A percentile compares a stretch with the other conserved stretches of the same genome.
These are phyloP conservation scores for Aphodius sticticus DNA, from an alignment of 2,888 invertebrate genomes.

Conservation along the genomic window DNA sequence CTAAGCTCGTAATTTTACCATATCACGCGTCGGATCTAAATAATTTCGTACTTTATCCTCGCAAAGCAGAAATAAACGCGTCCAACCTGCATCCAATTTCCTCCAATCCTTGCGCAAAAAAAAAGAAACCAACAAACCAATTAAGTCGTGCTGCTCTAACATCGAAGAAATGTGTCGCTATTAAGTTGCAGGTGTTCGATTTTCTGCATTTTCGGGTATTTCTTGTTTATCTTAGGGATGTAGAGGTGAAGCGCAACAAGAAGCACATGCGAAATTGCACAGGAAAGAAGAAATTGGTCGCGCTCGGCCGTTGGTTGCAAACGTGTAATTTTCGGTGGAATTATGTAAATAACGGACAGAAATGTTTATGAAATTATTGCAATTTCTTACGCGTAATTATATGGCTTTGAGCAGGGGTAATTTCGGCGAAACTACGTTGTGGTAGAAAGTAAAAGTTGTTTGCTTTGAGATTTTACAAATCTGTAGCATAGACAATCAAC, in stretches of 20 bases:
- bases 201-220: neutral
- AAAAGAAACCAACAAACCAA: neutral
- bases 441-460: neutral
- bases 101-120: neutral
- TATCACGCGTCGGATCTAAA: neutral
- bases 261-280: neutral
- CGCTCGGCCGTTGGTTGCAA: neutral
- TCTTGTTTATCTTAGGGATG: neutral
- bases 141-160: neutral
- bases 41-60: neutral
- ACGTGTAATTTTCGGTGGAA: neutral
- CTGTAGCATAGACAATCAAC: neutral
- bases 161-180: neutral
- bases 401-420: neutral
- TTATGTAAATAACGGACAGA: neutral
- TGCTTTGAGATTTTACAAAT: neutral
- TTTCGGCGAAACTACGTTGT: neutral
- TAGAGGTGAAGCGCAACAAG: neutral
- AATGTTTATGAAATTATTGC: constrained; percentile 4
- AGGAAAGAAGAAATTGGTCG: neutral
- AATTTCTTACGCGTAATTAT: neutral
- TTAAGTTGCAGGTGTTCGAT: neutral
- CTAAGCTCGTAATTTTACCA: neutral
- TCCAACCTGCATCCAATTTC: neutral
- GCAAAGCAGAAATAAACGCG: neutral